Evolutionary conservation across 2,888 invertebrate genomes (phyloP), one percentile per base, ranked within the genome.

Genomic region (Cheilosia soror): DNA sequence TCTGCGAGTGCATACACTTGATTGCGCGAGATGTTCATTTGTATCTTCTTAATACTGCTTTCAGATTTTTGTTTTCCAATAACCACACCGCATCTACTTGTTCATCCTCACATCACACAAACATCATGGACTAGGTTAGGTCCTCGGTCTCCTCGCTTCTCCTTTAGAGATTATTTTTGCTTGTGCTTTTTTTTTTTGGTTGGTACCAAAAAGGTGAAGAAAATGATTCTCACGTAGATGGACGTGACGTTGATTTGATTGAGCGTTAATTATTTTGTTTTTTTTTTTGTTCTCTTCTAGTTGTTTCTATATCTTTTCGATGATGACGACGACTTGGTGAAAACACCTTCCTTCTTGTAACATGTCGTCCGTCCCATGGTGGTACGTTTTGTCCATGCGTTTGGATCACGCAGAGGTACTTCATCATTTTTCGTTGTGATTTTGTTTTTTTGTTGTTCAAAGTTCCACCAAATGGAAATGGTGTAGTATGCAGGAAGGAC

Each of bases 171-270:
- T 68, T 71, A 42, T 40, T 63, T 51, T 62, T 71, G 33, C 33
- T 55, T 37, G 29, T n/a, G 37, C 13, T 29, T 73, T 49, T 55
- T 51, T 65, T 33, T 53, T 84, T 42, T 75, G 62, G 57, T 81
- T 20, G 73, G 76, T 47, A 57, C 77, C 62, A 51, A 85, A 76
- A 83, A 87, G 87, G 88, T 89, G 88, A 88, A 86, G 87, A 88
- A 91, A 92, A 92, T 91, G 90, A 92, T 91, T 91, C 90, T 91
- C 92, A 92, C 92, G 92, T 92, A 90, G 89, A 87, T 88, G 91
- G 90, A 92, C 92, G 92, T 92, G 92, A 91, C 90, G 91, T 91
- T 91, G 92, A 92, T 92, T 92, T 92, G 91, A 91, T 92, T 91
- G 87, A 87, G 88, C 88, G 88, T 87, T 88, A 88, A 88, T 88